Evolutionary conservation across 2,888 invertebrate genomes (phyloP).

Genomic region (Pyrrhia umbra): DNA sequence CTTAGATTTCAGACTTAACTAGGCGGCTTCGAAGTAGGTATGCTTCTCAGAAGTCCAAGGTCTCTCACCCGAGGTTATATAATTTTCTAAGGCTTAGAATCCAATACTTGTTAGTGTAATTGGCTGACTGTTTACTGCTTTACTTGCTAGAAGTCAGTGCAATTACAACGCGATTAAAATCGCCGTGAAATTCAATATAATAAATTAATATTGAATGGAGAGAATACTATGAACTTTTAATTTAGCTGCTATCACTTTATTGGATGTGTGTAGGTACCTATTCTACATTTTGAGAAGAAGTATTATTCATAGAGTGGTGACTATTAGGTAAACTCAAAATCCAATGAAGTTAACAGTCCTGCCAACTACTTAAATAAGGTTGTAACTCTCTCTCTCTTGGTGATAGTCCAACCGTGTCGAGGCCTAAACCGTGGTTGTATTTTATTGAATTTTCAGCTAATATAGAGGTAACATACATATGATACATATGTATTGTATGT

Average conservation of each 20-base stretch:
- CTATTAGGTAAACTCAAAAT: too few relatives aligned
- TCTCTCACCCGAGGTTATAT: background rate
- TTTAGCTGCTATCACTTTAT: too few relatives aligned
- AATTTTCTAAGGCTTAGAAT: slow-evolving; percentile 1
- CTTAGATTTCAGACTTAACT: background rate
- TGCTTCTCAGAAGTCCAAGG: slow-evolving; percentile 24
- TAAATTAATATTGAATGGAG: background rate
- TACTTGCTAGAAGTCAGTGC: background rate
- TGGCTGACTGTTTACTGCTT: background rate
- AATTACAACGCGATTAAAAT: background rate
- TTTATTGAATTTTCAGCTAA: too few relatives aligned
- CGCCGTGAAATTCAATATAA: background rate
- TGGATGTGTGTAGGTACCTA: too few relatives aligned
- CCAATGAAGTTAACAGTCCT: too few relatives aligned
- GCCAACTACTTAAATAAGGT: too few relatives aligned
- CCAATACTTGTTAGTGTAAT: slow-evolving; percentile 24
- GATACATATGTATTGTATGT: too few relatives aligned
- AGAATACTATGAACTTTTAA: background rate
- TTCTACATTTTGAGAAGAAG: background rate
- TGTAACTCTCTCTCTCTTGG: too few relatives aligned
- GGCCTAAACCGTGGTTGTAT: too few relatives aligned
- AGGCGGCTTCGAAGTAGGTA: slow-evolving; percentile 13
- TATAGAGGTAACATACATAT: too few relatives aligned
- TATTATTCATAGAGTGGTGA: background rate
- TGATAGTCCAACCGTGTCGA: too few relatives aligned